These are phyloP conservation scores for Pongo pygmaeus DNA, from an alignment of 2,113 vertebrate species.

Conservation along the genomic window DNA sequence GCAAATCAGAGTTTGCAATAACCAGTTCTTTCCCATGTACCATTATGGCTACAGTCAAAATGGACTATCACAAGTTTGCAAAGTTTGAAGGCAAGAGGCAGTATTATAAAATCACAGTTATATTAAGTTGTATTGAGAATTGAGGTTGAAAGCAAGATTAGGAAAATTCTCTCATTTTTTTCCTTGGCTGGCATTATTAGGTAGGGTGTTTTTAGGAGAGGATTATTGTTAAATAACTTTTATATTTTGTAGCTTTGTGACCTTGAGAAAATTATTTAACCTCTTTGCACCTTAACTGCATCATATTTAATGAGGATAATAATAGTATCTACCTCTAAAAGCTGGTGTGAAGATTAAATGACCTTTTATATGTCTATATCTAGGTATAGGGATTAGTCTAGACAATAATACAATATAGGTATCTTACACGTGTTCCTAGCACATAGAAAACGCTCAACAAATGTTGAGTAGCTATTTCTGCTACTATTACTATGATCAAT, in stretches of 20 bases:
- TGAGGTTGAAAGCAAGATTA: conserved; percentile 28
- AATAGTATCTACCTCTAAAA: not conserved
- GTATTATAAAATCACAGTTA: not conserved
- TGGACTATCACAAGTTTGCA: not conserved
- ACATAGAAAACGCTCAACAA: not conserved
- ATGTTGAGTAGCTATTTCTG: not conserved
- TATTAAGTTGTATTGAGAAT: not conserved
- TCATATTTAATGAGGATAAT: conserved; percentile 38
- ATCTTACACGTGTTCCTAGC: not conserved
- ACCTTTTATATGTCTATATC: not conserved
- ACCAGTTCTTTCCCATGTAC: not conserved
- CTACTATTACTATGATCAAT: not conserved
- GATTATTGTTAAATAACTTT: conserved; percentile 37
- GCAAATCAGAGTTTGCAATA: conserved; percentile 24
- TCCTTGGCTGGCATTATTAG: not conserved
- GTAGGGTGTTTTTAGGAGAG: not conserved
- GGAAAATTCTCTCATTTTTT: conserved; percentile 29
- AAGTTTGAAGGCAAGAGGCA: not conserved
- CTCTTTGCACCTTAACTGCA: not conserved
- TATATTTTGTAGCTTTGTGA: not conserved
- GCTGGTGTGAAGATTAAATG: not conserved
- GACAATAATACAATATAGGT: not conserved
- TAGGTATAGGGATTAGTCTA: not conserved
- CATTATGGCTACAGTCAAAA: not conserved
- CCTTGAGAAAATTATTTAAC: conserved; percentile 49